phyloP scores from a whole-genome alignment of 2,113 vertebrate species.

The Phycodurus eques region DNA sequence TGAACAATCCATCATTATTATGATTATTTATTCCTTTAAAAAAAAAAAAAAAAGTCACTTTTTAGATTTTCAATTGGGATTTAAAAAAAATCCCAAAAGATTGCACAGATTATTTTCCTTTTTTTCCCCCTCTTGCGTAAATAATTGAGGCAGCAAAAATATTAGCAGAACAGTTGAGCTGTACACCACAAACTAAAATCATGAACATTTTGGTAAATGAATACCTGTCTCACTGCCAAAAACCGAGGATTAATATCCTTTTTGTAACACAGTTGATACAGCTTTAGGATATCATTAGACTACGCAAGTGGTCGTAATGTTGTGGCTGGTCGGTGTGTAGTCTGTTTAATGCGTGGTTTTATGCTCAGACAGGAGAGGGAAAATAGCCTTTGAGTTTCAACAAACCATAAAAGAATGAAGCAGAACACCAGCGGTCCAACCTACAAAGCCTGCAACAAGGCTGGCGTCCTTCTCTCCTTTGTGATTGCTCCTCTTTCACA shows the following conservation, averaged over 20 bases:
- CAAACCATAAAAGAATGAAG: slow-evolving; percentile 9
- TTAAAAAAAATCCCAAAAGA: too few relatives aligned
- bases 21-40: too few relatives aligned
- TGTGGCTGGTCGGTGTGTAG: neutral
- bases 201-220: too few relatives aligned
- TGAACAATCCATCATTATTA: neutral
- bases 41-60: too few relatives aligned
- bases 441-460: slow-evolving; percentile 7
- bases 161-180: too few relatives aligned
- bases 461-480: slow-evolving; percentile 15
- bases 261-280: neutral
- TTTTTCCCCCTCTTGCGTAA: too few relatives aligned
- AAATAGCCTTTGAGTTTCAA: neutral
- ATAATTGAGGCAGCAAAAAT: too few relatives aligned
- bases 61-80: too few relatives aligned
- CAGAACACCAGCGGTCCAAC: slow-evolving; percentile 1
- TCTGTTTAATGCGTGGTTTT: neutral
- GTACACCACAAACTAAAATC: too few relatives aligned
- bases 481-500: slow-evolving; percentile 19
- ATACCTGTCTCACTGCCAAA: too few relatives aligned
- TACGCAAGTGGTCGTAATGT: neutral
- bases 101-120: too few relatives aligned
- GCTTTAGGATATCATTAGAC: neutral
- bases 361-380: neutral
- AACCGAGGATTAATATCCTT: too few relatives aligned